Percentiles rank a stretch among this genome's conserved stretches.
Conservation (phyloP, 2,888 invertebrate genomes). For the Dryococelus australis region DNA sequence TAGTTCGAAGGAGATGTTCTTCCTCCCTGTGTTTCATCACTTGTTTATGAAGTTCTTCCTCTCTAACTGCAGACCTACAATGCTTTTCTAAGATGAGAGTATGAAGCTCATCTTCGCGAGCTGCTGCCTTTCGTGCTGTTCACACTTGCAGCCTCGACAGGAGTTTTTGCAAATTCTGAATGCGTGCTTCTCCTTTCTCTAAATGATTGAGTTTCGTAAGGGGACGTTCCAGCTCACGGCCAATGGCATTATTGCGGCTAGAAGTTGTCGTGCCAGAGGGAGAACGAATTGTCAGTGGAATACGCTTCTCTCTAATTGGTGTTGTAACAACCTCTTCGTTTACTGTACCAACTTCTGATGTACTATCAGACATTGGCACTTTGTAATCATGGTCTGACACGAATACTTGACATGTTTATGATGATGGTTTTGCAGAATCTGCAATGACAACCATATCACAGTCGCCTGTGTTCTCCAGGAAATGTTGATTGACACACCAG, state of each 20-base stretch:
- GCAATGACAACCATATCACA: neutral
- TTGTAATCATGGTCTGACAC: neutral
- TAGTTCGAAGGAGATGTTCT: too few species aligned
- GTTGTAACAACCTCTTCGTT: too few species aligned
- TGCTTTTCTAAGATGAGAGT: neutral
- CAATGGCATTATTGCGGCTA: neutral
- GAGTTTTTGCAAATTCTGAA: neutral
- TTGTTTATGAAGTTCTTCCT: neutral
- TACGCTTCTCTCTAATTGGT: too few species aligned
- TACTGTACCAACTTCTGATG: neutral
- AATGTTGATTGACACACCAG: neutral
- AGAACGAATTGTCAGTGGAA: too few species aligned
- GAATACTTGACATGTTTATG: neutral
- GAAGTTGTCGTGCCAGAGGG: neutral
- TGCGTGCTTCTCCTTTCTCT: neutral
- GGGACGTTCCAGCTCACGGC: neutral
- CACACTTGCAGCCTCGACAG: neutral
- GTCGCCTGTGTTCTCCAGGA: neutral
- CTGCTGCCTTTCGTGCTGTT: neutral
- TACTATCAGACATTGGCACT: neutral
- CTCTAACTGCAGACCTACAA: neutral
- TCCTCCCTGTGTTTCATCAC: neutral
- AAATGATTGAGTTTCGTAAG: neutral
- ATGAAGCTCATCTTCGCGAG: neutral
- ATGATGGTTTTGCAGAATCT: neutral